Conservation (phyloP, 2,888 invertebrate species). For the Carpatolechia fugitivella region DNA sequence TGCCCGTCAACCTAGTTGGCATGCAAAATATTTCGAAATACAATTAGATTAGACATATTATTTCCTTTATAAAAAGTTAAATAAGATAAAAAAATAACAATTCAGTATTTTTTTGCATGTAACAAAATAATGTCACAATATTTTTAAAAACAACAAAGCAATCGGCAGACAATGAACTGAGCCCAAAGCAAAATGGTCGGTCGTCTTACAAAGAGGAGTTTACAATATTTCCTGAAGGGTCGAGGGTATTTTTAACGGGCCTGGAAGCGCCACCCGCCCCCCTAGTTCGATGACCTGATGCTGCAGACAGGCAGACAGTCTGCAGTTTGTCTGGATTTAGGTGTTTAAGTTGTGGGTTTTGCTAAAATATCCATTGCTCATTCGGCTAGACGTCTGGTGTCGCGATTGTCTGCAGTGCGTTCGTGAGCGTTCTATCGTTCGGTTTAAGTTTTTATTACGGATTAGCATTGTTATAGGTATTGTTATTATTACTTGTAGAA, state of each 20-base stretch:
- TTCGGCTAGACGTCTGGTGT: slow-evolving; percentile 24
- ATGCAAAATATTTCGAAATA: too few species aligned
- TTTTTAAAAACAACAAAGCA: too few species aligned
- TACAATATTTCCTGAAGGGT: slow-evolving; percentile 23
- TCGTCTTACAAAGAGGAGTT: neutral
- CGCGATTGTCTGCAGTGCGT: slow-evolving; percentile 2
- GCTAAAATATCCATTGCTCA: slow-evolving; percentile 28
- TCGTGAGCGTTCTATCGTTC: neutral
- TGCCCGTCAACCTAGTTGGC: too few species aligned
- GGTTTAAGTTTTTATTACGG: too few species aligned
- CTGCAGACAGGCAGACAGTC: slow-evolving; percentile 31
- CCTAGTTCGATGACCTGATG: slow-evolving; percentile 37
- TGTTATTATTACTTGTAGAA: too few species aligned
- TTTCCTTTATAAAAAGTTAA: too few species aligned
- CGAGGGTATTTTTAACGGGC: slow-evolving; percentile 33
- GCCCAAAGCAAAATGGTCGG: neutral
- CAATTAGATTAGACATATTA: too few species aligned
- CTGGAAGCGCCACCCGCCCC: slow-evolving; percentile 25
- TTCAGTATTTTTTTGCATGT: too few species aligned
- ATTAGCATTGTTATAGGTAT: too few species aligned
- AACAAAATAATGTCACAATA: too few species aligned
- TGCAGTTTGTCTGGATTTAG: slow-evolving; percentile 33
- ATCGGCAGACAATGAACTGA: neutral
- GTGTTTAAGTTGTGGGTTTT: slow-evolving; percentile 30
- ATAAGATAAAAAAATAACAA: too few species aligned